Conservation (phyloP, 37 sponge, comb jelly and placozoan species). For the Lycopodina hypogea region DNA sequence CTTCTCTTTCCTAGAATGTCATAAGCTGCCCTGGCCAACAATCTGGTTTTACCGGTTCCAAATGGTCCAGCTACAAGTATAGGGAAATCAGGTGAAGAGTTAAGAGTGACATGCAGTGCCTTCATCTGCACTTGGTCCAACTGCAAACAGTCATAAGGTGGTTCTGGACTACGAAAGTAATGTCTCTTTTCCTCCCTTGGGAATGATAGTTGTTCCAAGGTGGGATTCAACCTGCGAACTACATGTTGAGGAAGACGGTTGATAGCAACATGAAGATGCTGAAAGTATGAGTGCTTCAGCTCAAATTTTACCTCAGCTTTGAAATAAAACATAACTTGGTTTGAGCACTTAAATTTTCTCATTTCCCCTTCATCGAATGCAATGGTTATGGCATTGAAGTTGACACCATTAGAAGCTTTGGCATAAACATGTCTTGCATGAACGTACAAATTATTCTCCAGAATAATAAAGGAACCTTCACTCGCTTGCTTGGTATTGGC, state of each 20-base stretch:
- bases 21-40: conserved; percentile 65
- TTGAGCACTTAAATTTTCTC: not conserved
- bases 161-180: not conserved
- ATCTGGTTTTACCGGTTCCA: conserved; percentile 71
- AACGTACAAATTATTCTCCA: not conserved
- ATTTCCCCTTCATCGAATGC: not conserved
- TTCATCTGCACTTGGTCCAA: conserved; percentile 37
- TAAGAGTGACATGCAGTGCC: conserved; percentile 23
- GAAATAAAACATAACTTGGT: not conserved
- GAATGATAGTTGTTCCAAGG: not conserved
- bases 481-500: conserved; percentile 51
- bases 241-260: not conserved
- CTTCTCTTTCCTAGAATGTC: conserved; percentile 23
- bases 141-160: not conserved
- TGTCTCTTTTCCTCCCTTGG: not conserved
- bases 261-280: conserved; percentile 22
- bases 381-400: conserved; percentile 1
- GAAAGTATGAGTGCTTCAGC: conserved; percentile 54
- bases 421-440: conserved; percentile 5
- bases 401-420: not conserved
- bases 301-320: conserved; percentile 36
- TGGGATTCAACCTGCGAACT: conserved; percentile 26
- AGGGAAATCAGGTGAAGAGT: conserved; percentile 17
- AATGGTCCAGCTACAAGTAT: conserved; percentile 63
- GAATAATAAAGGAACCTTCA: conserved; percentile 29